Conservation (phyloP, 2,113 vertebrate species). For the Platichthys flesus region DNA sequence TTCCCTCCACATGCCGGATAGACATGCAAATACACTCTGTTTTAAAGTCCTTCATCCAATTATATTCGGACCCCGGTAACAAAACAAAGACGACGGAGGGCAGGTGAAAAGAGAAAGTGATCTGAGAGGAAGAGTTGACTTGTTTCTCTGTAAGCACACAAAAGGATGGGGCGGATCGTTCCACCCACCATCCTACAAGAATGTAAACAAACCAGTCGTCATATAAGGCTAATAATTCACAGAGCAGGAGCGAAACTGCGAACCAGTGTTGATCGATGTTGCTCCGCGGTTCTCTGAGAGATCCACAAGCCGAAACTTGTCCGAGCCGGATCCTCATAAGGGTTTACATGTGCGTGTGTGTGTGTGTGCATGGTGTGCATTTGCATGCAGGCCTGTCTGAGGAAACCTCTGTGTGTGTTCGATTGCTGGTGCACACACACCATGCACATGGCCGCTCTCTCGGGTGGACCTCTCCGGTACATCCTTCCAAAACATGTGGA, state of each 20-base stretch:
- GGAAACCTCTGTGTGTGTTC: conserved; percentile 25
- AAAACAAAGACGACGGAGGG: background rate
- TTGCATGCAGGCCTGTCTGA: conserved; percentile 13
- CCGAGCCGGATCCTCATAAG: conserved; percentile 50
- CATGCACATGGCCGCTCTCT: conserved; percentile 19
- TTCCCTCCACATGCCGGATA: conserved; percentile 20
- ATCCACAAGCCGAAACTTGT: conserved; percentile 74
- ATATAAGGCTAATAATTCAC: conserved; percentile 64
- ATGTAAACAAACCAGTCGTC: conserved; percentile 81
- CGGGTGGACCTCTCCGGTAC: conserved; percentile 19
- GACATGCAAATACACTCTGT: background rate
- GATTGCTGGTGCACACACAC: conserved; percentile 9
- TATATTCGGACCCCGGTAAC: background rate
- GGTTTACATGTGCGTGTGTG: conserved; percentile 11
- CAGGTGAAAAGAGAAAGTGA: conserved; percentile 31
- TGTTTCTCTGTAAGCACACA: conserved; percentile 33
- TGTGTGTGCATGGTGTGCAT: conserved; percentile 2
- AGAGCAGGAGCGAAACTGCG: conserved; percentile 19
- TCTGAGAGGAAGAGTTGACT: conserved; percentile 17
- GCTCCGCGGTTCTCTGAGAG: conserved; percentile 59
- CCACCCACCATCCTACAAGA: conserved; percentile 67
- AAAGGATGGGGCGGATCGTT: conserved; percentile 38
- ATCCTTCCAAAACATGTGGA: conserved; percentile 70
- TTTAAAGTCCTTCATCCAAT: conserved; percentile 20
- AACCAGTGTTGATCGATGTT: conserved; percentile 40